Conservation (phyloP, 1,140 invertebrate species). For the Brachionus plicatilis region DNA sequence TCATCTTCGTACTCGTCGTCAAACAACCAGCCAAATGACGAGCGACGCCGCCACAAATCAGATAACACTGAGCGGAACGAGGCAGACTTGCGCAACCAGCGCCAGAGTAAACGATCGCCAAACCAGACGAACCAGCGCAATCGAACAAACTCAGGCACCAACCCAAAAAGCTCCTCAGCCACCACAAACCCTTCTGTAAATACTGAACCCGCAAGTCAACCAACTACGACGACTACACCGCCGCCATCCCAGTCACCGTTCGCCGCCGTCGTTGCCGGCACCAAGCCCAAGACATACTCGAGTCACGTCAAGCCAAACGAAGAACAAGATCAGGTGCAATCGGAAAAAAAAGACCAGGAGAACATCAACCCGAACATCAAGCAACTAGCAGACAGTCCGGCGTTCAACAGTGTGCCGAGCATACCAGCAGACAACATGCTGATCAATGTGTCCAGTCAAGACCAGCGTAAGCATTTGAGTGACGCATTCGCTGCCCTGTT, state of each 20-base stretch:
- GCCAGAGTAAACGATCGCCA: not conserved
- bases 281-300: not conserved
- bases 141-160: not conserved
- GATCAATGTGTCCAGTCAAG: not conserved
- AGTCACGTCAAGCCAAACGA: slow-evolving; percentile 9
- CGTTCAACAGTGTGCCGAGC: not conserved
- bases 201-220: not conserved
- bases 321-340: not conserved
- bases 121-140: not conserved
- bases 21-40: not conserved
- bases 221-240: slow-evolving; percentile 24
- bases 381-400: not conserved
- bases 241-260: slow-evolving; percentile 17
- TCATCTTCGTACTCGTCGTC: not conserved
- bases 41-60: slow-evolving; percentile 7
- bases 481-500: not conserved
- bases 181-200: not conserved
- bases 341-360: not conserved
- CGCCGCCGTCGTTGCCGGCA: slow-evolving; percentile 1
- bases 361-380: not conserved
- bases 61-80: slow-evolving; percentile 10
- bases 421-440: not conserved
- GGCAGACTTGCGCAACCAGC: not conserved
- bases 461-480: not conserved
- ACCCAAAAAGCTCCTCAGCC: not conserved